Evolutionary conservation across 2,888 invertebrate species (phyloP), one percentile per base, ranked within the genome.

Genomic region (Caenorhabditis drosophilae): DNA sequence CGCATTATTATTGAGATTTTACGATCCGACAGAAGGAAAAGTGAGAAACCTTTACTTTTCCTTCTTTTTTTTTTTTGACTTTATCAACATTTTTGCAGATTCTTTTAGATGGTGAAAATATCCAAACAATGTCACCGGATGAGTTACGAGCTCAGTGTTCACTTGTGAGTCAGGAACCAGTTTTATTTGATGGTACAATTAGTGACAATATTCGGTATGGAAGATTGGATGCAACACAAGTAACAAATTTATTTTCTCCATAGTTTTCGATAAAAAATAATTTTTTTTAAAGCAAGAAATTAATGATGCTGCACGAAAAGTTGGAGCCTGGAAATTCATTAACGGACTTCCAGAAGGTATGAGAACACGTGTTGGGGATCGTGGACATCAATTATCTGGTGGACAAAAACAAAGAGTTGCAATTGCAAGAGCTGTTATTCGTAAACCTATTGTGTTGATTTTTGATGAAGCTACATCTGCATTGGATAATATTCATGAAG

Each of bases 161-260:
- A 2, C 62, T 85, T 49, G 85, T 85, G 16, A 84, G 84, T 25
- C 85, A 85, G 73, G 85, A 85, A 53, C 85, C 85, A 18, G 83
- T 84, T 4, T 61, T 78, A 2, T 80, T 79, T 52, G 81, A 81
- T 49, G 81, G 79, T 23, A 78, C 81, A 2, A 82, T 81, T 26
- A 70, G 73, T 60, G 81, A 82, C 41, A 81, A 81, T 57, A 82
- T 81, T 41, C 57, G 81, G 35, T 81, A 80, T 56, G 81, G 81
- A 36, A 53, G 76, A 57, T 44, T 79, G 20, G 73, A 77, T 41
- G 77, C 79, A 11, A 72, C 74, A 34, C 78, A 77, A 59, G 73
- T 70, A 22, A 1, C 7, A 46, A 23, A 26, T 18, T 11, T 4
- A 27, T n/a, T n/a, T 26, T 31, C 31, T 41, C n/a, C 4, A 31